These are phyloP conservation scores for Eunapius fragilis DNA, from an alignment of 37 sponge, comb jelly and placozoan genomes.

Conservation along the genomic window DNA sequence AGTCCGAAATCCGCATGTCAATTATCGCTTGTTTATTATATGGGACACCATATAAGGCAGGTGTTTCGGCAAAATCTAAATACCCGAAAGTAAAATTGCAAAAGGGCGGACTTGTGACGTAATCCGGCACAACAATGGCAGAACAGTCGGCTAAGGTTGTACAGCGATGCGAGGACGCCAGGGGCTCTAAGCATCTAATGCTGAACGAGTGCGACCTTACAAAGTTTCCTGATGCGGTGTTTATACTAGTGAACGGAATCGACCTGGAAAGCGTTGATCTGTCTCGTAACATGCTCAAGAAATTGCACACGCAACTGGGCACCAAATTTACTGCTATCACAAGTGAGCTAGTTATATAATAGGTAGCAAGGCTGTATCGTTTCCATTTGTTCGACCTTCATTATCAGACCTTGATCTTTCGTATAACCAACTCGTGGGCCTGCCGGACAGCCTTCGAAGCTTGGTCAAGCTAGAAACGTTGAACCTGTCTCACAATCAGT, in stretches of 20 bases:
- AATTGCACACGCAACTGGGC: constrained; percentile 47
- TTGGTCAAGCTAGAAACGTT: constrained; percentile 1
- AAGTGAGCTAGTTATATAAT: constrained; percentile 21
- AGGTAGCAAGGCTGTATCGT: neutral
- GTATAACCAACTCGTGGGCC: constrained; percentile 24
- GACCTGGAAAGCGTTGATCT: constrained; percentile 47
- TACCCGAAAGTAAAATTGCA: too few species aligned
- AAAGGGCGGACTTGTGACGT: too few species aligned
- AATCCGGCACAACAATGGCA: constrained; percentile 31
- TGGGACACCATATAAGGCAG: too few species aligned
- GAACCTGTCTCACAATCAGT: constrained; percentile 37
- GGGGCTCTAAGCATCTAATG: constrained; percentile 9
- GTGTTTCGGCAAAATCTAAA: too few species aligned
- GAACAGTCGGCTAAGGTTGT: constrained; percentile 57
- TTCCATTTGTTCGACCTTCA: neutral
- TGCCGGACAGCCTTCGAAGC: constrained; percentile 24
- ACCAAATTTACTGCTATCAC: constrained; percentile 48
- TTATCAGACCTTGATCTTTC: constrained; percentile 39
- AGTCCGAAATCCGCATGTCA: too few species aligned
- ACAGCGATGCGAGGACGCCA: constrained; percentile 62
- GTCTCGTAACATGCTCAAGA: constrained; percentile 59
- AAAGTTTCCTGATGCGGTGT: constrained; percentile 73
- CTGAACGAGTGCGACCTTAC: constrained; percentile 59
- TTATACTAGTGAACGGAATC: constrained; percentile 58
- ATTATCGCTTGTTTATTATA: too few species aligned